Conservation (phyloP, 2,797 vertebrate species). For the Crenichthys baileyi region DNA sequence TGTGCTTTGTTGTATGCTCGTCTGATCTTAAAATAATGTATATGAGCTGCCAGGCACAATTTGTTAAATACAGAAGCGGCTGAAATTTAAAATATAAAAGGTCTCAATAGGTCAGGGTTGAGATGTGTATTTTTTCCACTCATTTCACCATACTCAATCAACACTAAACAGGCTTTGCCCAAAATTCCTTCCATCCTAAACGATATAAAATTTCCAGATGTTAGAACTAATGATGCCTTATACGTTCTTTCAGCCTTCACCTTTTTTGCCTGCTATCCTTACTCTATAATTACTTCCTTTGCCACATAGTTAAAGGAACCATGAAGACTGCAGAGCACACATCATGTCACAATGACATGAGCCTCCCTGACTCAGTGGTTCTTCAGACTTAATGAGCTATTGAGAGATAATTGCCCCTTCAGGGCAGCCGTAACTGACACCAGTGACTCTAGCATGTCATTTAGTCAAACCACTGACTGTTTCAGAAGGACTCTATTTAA, state of each 20-base stretch:
- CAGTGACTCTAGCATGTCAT: slow-evolving; percentile 38
- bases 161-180: neutral
- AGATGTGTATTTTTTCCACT: neutral
- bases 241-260: neutral
- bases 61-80: neutral
- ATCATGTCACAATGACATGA: neutral
- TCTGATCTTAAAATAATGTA: neutral
- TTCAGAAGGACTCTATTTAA: slow-evolving; percentile 32
- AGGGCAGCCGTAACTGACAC: slow-evolving; percentile 54
- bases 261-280: neutral
- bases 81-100: neutral
- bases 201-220: neutral
- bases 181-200: neutral
- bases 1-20: neutral
- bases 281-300: neutral
- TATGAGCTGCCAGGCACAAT: neutral
- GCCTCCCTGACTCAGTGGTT: slow-evolving; percentile 34
- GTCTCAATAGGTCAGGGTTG: neutral
- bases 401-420: slow-evolving; percentile 68
- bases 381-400: slow-evolving; percentile 53
- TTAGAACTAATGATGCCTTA: neutral
- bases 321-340: neutral
- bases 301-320: neutral
- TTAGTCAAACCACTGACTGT: slow-evolving; percentile 39
- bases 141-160: neutral